Evolutionary conservation across 1,140 invertebrate species (phyloP).

Genomic region (Habropoda laboriosa): DNA sequence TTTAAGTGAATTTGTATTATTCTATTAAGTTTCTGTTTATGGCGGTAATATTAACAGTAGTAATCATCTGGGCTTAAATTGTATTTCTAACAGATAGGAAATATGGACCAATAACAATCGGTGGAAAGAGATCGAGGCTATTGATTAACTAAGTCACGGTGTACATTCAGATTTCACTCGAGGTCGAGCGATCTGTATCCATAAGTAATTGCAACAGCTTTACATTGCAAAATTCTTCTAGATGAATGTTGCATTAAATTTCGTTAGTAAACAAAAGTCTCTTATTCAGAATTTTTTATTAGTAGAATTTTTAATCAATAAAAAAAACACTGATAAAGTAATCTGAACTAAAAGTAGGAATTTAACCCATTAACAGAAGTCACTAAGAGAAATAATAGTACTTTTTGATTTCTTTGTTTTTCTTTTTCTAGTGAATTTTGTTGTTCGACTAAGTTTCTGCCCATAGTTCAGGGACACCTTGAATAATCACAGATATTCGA

Average conservation of each 20-base stretch:
- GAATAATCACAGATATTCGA: background rate
- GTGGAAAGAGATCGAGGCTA: background rate
- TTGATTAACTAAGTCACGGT: conserved; percentile 1
- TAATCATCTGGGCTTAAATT: no score
- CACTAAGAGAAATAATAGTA: no score
- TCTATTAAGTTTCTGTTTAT: background rate
- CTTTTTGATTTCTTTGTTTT: no score
- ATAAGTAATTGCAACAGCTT: background rate
- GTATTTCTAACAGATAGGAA: background rate
- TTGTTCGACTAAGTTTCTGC: no score
- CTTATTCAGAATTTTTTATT: background rate
- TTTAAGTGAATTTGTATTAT: background rate
- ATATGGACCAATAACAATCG: background rate
- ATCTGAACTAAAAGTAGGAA: no score
- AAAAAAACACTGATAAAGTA: no score
- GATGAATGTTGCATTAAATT: background rate
- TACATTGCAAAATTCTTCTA: background rate
- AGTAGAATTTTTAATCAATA: background rate
- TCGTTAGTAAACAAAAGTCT: background rate
- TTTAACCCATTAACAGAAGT: no score
- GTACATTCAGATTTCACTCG: background rate
- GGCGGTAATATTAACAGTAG: background rate
- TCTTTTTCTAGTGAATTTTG: no score
- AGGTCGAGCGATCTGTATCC: background rate
- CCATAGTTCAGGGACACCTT: no score